These are phyloP conservation scores for Macroramphosus scolopax DNA, from an alignment of 2,797 vertebrate species.

Conservation along the genomic window DNA sequence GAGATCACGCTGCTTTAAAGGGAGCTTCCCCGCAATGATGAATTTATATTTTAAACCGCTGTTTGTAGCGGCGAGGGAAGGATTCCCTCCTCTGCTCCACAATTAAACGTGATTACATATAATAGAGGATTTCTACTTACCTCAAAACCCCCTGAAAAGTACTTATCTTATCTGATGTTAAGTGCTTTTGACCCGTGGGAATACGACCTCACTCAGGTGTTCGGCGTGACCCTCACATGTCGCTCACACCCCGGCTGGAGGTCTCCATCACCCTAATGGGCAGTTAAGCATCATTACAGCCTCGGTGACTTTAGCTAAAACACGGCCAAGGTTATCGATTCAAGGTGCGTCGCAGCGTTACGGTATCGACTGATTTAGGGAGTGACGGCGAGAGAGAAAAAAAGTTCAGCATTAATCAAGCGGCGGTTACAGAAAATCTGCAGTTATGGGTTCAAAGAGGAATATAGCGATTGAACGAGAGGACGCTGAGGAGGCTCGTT, in stretches of 20 bases:
- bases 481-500: conserved; percentile 37
- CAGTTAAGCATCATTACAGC: conserved; percentile 60
- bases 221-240: conserved; percentile 38
- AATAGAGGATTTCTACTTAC: no score
- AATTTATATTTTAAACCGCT: conserved; percentile 14
- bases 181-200: conserved; percentile 2
- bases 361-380: conserved; percentile 37
- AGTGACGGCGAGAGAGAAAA: neutral
- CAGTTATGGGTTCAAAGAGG: conserved; percentile 20
- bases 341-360: conserved; percentile 46
- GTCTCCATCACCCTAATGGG: conserved; percentile 68
- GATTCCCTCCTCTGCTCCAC: neutral
- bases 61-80: neutral
- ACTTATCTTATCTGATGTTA: neutral
- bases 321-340: conserved; percentile 59
- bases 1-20: neutral
- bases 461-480: conserved; percentile 29
- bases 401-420: conserved; percentile 32
- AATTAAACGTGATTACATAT: conserved; percentile 14
- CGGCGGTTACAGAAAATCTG: conserved; percentile 11
- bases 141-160: no score
- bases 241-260: conserved; percentile 20
- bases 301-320: conserved; percentile 57
- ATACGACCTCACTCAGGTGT: conserved; percentile 17
- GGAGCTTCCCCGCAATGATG: conserved; percentile 11